Base-by-base conservation (phyloP, 2,888 invertebrate species). In the Ennomos quercinarius region DNA sequence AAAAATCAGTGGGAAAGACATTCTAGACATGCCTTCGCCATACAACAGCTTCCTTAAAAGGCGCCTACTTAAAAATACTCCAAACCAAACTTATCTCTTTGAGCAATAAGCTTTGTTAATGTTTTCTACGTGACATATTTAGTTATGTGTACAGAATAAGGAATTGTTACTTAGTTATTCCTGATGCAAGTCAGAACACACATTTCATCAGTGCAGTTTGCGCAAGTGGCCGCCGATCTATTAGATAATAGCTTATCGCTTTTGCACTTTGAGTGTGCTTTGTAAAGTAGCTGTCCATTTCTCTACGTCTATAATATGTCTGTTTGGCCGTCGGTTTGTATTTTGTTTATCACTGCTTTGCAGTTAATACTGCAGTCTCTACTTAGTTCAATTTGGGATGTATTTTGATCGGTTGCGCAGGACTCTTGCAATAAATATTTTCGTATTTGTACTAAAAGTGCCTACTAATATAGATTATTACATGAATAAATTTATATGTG, bases 71-170 rank as follows among this genome's bases (percentile, higher is more conserved):
- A 68, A 68, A 73, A 68, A 64, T 67, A 56, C 63, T 66, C 54
- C 55, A 68, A 65, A 68, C 56, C 55, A 68, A 65, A 68, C 63
- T 63, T 68, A 71, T 74, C 72, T 68, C 47, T 56, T 48, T 62
- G 37, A 36, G 59, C 58, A 61, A 64, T 74, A 72, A 70, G 68
- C 61, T 40, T 46, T 53, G 55, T 60, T 74, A 68, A 76, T 73
- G 68, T 53, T 64, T 58, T 56, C 55, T 70, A 74, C 78, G 78
- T 78, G 78, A 74, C 71, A 61, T 66, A 68, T 72, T 73, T 67
- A 54, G 61, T 62, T 63, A 61, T 58, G 64, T 46, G 61, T 47
- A 47, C 58, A 45, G 54, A 63, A 64, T 60, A 68, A 66, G 64
- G 67, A 68, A 63, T 66, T 63, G 63, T 50, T 57, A 57, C 52